Evolutionary conservation across 2,888 invertebrate species (phyloP).

Genomic region (Blastobasis adustella): DNA sequence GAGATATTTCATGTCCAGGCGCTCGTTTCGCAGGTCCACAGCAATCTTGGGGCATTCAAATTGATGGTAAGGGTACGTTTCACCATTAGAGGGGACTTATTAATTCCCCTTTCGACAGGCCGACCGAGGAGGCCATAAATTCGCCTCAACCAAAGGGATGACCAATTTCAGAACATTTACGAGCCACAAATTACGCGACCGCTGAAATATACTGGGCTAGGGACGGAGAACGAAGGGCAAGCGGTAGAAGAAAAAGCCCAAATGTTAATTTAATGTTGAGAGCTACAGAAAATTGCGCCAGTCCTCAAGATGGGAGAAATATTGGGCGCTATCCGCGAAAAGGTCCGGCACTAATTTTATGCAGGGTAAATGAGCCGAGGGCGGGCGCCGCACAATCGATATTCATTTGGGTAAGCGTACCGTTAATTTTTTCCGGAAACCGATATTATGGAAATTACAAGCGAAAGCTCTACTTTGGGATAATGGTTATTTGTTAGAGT

Average conservation of each 20-base stretch:
- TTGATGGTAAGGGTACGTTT: slow-evolving; percentile 73
- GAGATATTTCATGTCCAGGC: slow-evolving; percentile 56
- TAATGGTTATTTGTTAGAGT: neutral
- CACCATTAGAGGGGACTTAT: slow-evolving; percentile 74
- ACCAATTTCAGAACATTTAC: slow-evolving; percentile 76
- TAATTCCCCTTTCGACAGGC: slow-evolving; percentile 75
- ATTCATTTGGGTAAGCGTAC: slow-evolving; percentile 61
- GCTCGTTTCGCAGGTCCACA: slow-evolving; percentile 50
- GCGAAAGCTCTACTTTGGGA: slow-evolving; percentile 30
- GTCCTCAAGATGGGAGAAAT: slow-evolving; percentile 61
- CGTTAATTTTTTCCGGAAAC: slow-evolving; percentile 53
- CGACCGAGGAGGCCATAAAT: slow-evolving; percentile 72
- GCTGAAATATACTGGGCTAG: slow-evolving; percentile 69
- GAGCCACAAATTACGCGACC: slow-evolving; percentile 75
- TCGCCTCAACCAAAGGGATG: slow-evolving; percentile 75
- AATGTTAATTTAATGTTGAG: slow-evolving; percentile 72
- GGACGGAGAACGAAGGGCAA: slow-evolving; percentile 51
- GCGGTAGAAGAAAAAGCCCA: slow-evolving; percentile 62
- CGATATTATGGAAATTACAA: slow-evolving; percentile 51
- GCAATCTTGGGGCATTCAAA: slow-evolving; percentile 71
- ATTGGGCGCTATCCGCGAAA: slow-evolving; percentile 51
- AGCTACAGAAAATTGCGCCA: slow-evolving; percentile 65
- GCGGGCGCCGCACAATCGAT: slow-evolving; percentile 50
- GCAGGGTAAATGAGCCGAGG: slow-evolving; percentile 62
- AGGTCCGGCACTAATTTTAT: slow-evolving; percentile 67